Evolutionary conservation across 2,797 vertebrate species (phyloP).

Genomic region (Xerus rutilus): DNA sequence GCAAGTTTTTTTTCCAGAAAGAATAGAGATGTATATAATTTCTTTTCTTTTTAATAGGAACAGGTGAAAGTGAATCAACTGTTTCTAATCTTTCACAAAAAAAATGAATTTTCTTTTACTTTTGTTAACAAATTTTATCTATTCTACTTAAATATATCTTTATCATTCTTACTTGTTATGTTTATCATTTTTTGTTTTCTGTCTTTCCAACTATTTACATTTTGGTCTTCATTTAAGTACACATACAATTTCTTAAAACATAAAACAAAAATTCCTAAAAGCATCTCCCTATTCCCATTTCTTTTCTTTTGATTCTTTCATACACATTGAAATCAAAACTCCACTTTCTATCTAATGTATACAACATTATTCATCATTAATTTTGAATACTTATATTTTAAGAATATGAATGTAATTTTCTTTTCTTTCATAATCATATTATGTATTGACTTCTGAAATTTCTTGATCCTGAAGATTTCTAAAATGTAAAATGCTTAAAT

Average conservation of each 20-base stretch:
- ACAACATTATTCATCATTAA: not conserved
- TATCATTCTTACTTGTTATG: not conserved
- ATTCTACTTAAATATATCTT: not conserved
- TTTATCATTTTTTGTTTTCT: not conserved
- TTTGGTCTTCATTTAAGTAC: not conserved
- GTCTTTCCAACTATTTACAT: not conserved
- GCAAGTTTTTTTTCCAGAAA: not conserved
- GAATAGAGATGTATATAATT: not conserved
- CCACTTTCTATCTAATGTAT: not conserved
- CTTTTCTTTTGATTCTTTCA: not conserved
- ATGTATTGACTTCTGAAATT: not conserved
- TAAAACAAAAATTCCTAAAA: not conserved
- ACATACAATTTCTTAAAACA: not conserved
- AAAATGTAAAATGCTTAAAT: not conserved
- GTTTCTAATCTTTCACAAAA: not conserved
- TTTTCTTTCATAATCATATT: not conserved
- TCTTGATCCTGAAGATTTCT: not conserved
- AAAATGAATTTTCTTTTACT: not conserved
- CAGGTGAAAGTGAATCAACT: not conserved
- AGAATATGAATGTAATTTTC: not conserved
- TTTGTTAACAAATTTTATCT: not conserved
- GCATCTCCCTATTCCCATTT: not conserved
- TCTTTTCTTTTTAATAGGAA: not conserved
- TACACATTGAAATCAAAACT: not conserved
- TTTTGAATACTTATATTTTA: not conserved